Evolutionary conservation across 2,797 vertebrate species (phyloP), one percentile per base, ranked within the genome.

Genomic region (Octomys mimax): DNA sequence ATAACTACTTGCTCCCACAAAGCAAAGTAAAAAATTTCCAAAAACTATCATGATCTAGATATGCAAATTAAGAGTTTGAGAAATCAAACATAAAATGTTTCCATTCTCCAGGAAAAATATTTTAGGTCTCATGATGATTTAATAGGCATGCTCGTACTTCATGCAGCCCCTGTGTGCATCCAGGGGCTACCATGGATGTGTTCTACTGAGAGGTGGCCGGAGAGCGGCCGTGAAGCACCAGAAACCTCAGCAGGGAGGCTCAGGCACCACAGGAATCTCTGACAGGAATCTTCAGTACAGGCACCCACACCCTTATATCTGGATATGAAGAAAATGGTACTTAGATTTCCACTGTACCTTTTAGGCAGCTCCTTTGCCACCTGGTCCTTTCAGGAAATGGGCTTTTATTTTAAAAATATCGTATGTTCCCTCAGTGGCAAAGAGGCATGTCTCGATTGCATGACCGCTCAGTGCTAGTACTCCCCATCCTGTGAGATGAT

Each of bases 11-110:
- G 26, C 19, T 61, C 68, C 94, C 81, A 87, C 59, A 93, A 70
- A 88, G 42, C 62, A 77, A 97, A 96, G 91, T 52, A 66, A 94
- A 62, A 6, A 57, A 5, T 79, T 95, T 87, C 84, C 46, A 42
- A 5, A n/a, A 92, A 68, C 79, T 66, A 73, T 6, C 59, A 13
- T 89, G 87, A 61, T 75, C 89, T 89, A 81, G 42, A 94, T 75
- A 49, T 57, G 62, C 16, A 89, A 39, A 75, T 14, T 11, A 79
- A 82, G 24, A 46, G 33, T 78, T 54, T 82, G 66, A 93, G 95
- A 64, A 88, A 24, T 61, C 13, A 77, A 49, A 85, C 64, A 21
- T 28, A 62, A 26, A 71, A 62, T 22, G 68, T 90, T 91, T 93
- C 64, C 13, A 52, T 79, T 81, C 71, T 93, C n/a, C 46, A 42